phyloP scores from a whole-genome alignment of 2,113 vertebrate genomes.

The Rhineura floridana region DNA sequence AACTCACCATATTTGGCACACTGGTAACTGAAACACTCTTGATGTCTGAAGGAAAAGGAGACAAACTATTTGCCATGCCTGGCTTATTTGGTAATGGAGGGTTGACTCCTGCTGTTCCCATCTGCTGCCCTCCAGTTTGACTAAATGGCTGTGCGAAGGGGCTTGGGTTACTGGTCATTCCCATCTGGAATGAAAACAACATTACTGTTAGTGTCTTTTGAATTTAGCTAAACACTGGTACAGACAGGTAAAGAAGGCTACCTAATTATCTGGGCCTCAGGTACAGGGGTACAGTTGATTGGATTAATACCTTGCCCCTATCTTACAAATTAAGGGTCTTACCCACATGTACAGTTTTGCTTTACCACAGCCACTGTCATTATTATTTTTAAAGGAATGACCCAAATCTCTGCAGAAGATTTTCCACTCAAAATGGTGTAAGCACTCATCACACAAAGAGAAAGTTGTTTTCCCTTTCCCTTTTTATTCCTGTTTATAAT shows the following conservation, averaged over 20 bases:
- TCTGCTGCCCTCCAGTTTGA: slow-evolving; percentile 89
- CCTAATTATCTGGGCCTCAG: neutral
- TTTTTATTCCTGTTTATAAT: neutral
- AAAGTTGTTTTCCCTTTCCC: too few relatives aligned
- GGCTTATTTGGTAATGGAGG: slow-evolving; percentile 90
- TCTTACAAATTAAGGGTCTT: neutral
- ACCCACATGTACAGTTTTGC: neutral
- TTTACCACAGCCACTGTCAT: neutral
- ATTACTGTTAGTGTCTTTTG: neutral
- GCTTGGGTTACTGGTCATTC: slow-evolving; percentile 87
- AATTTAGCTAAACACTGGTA: neutral
- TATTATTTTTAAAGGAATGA: neutral
- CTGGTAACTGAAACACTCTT: slow-evolving; percentile 89
- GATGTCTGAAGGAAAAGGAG: slow-evolving; percentile 88
- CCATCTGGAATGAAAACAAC: slow-evolving; percentile 83
- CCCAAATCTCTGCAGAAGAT: neutral
- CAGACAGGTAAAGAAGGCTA: neutral
- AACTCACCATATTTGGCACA: slow-evolving; percentile 94
- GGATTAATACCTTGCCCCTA: neutral
- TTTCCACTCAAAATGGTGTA: neutral
- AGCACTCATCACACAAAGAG: neutral
- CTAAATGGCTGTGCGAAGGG: slow-evolving; percentile 92
- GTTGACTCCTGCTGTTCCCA: slow-evolving; percentile 87
- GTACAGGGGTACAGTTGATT: neutral
- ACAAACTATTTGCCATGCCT: slow-evolving; percentile 88